Conservation (phyloP, 2,888 invertebrate genomes). For the Cinara cedri region DNA sequence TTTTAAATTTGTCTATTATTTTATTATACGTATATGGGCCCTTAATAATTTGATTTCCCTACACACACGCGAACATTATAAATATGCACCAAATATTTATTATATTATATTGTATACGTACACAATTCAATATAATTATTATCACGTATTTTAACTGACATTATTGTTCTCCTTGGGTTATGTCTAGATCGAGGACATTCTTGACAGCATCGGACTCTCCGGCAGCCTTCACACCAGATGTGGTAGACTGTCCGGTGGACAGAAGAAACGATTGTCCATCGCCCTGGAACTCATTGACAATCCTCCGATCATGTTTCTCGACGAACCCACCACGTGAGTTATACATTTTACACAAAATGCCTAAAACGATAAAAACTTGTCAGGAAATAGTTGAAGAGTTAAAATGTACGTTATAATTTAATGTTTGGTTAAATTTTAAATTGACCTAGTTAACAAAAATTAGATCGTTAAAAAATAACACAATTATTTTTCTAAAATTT, state of each 20-base stretch:
- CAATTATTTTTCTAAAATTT: too few relatives aligned
- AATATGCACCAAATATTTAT: not conserved
- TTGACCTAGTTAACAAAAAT: too few relatives aligned
- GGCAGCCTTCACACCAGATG: conserved; percentile 65
- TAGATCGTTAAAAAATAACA: too few relatives aligned
- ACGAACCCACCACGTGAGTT: conserved; percentile 69
- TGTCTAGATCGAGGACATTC: conserved; percentile 66
- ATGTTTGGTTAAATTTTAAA: too few relatives aligned
- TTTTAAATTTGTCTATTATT: too few relatives aligned
- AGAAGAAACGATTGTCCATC: conserved; percentile 68
- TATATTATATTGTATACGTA: not conserved
- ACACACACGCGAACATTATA: not conserved
- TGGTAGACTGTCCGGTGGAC: conserved; percentile 67
- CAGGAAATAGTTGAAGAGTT: too few relatives aligned
- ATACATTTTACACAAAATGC: too few relatives aligned
- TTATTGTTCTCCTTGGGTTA: conserved; percentile 36
- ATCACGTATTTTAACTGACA: conserved; percentile 31
- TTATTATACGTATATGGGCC: not conserved
- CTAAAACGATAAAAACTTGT: too few relatives aligned
- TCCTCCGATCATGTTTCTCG: conserved; percentile 70
- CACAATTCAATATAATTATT: conserved; percentile 13
- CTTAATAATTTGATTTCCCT: too few relatives aligned
- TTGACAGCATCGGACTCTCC: conserved; percentile 65
- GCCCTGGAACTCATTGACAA: conserved; percentile 69
- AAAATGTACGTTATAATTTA: too few relatives aligned